Evolutionary conservation across 2,113 vertebrate species (phyloP), one percentile per base, ranked within the genome.

Genomic region (Mionectes macconnelli): DNA sequence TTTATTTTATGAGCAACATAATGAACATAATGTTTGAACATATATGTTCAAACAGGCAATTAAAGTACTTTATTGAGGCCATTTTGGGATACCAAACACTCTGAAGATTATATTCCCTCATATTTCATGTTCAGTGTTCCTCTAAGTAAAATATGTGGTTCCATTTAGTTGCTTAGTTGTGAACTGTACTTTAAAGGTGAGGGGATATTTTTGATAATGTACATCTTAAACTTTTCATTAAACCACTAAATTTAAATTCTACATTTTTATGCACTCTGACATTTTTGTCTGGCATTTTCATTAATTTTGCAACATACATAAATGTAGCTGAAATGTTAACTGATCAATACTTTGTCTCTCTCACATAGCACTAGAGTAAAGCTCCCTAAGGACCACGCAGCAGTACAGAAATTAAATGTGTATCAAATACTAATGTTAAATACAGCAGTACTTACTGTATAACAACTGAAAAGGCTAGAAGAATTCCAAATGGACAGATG

Each of bases 291-390:
- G 98, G 98, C 98, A 98, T 98, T 99, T 99, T 98, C 98, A 99
- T 98, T 99, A 98, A 98, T 98, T 98, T 98, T 98, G 98, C 96
- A 97, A 98, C 98, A 98, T 98, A 98, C 97, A 98, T 98, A 98
- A 98, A 98, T 94, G 98, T 97, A 98, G 98, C 97, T 98, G 98
- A 99, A 99, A 99, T 99, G 99, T 99, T 99, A 99, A 98, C 98
- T 98, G 99, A 99, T 99, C 99, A 98, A 99, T 99, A 99, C 98
- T 97, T 98, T 98, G 98, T 99, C 98, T 98, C 98, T 98, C 98
- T 98, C 97, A 98, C 98, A 98, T 98, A 98, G 97, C 98, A 98
- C 96, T 97, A 94, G 96, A 96, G 93, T 95, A 50, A 96, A 89
- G 60, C 97, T 98, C 98, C 98, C 98, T 68, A 88, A 98, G 97